Evolutionary conservation across 2,888 invertebrate species (phyloP).

Genomic region (Neria commutata): DNA sequence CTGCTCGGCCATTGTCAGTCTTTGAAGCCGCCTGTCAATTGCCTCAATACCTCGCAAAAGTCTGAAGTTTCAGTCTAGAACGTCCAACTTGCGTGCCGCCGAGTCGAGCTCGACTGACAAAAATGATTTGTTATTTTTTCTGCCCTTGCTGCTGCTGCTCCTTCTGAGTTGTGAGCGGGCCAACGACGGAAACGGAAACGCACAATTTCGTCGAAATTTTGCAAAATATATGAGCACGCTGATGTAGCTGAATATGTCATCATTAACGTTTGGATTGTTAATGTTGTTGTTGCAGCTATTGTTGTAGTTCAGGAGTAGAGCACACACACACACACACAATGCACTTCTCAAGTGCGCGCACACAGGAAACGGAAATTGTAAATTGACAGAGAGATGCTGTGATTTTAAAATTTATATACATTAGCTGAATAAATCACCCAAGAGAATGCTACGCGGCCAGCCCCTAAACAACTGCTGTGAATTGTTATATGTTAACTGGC

Average conservation of each 20-base stretch:
- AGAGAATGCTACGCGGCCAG: no score
- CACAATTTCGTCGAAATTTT: conserved; percentile 26
- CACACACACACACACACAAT: no score
- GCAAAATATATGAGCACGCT: not conserved
- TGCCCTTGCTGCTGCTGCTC: conserved; percentile 9
- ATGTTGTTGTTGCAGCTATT: conserved; percentile 37
- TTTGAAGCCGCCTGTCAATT: conserved; percentile 54
- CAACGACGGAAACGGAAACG: conserved; percentile 47
- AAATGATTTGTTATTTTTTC: conserved; percentile 55
- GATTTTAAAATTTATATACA: no score
- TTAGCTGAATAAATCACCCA: no score
- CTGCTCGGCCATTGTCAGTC: not conserved
- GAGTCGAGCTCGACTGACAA: conserved; percentile 15
- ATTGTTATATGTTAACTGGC: no score
- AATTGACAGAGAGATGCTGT: no score
- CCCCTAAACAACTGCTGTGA: no score
- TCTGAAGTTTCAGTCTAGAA: conserved; percentile 25
- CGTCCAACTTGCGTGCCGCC: not conserved
- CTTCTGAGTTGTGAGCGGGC: conserved; percentile 29
- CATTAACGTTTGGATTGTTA: conserved; percentile 53
- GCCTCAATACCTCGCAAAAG: conserved; percentile 54
- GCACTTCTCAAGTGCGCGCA: no score
- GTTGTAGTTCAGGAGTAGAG: conserved; percentile 26
- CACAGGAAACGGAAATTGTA: not conserved
- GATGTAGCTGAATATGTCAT: conserved; percentile 50